Evolutionary conservation across 2,888 invertebrate genomes (phyloP).

Genomic region (Phorcus lineatus): DNA sequence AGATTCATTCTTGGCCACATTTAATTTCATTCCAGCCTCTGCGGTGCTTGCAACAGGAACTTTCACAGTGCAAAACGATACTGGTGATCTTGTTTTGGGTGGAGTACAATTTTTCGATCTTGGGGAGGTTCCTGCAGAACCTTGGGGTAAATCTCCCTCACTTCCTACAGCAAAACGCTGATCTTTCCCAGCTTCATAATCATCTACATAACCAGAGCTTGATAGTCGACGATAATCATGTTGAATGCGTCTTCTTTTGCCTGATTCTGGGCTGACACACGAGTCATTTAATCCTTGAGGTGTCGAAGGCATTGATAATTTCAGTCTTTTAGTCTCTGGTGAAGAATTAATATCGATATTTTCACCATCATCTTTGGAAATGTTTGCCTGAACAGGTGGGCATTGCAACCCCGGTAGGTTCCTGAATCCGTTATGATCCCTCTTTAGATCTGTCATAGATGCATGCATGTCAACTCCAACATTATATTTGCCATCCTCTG

Average conservation of each 20-base stretch:
- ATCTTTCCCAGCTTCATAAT: slow-evolving; percentile 67
- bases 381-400: slow-evolving; percentile 43
- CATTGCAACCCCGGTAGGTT: slow-evolving; percentile 62
- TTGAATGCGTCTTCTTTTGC: slow-evolving; percentile 70
- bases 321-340: slow-evolving; percentile 55
- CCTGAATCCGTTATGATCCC: slow-evolving; percentile 48
- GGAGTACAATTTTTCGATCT: slow-evolving; percentile 41
- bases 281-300: slow-evolving; percentile 39
- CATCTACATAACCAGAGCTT: slow-evolving; percentile 74
- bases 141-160: neutral
- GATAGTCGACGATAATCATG: slow-evolving; percentile 74
- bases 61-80: neutral
- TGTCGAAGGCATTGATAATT: slow-evolving; percentile 44
- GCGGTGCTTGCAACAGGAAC: neutral
- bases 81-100: slow-evolving; percentile 50
- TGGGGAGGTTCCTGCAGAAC: slow-evolving; percentile 25
- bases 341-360: slow-evolving; percentile 30
- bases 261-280: slow-evolving; percentile 63
- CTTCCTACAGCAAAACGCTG: slow-evolving; percentile 36
- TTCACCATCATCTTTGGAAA: slow-evolving; percentile 30
- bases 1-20: neutral
- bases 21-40: neutral
- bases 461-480: slow-evolving; percentile 40
- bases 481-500: slow-evolving; percentile 28
- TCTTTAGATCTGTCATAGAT: slow-evolving; percentile 32